Evolutionary conservation across 1,140 invertebrate species (phyloP).

Genomic region (Rhopalosiphum padi): DNA sequence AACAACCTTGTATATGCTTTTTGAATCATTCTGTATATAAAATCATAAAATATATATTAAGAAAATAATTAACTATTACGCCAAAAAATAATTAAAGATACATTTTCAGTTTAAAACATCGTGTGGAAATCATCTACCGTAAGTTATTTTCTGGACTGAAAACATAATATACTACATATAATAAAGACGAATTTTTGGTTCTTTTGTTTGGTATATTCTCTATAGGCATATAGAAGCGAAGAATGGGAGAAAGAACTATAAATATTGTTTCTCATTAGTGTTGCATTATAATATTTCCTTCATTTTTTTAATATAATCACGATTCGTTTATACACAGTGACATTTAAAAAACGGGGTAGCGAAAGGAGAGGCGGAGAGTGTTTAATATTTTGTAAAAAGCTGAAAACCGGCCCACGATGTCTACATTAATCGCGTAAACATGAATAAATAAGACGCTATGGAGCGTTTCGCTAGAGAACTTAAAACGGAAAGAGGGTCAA

Average conservation of each 20-base stretch:
- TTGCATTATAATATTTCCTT: not conserved
- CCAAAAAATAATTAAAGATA: not conserved
- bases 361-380: too few relatives aligned
- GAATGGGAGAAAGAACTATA: not conserved
- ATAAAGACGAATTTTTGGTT: not conserved
- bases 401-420: not conserved
- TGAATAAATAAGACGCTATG: constrained; percentile 28
- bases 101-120: not conserved
- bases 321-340: not conserved
- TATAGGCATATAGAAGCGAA: not conserved
- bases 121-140: not conserved
- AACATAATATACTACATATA: not conserved
- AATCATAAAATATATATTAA: not conserved
- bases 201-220: not conserved
- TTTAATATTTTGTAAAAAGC: not conserved
- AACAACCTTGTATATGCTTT: not conserved
- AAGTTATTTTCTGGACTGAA: not conserved
- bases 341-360: not conserved
- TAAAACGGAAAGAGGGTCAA: constrained; percentile 13
- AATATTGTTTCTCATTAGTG: not conserved
- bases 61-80: not conserved
- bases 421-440: constrained; percentile 16
- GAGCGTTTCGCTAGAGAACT: not conserved
- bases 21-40: not conserved
- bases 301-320: not conserved